Conservation (phyloP, 2,113 vertebrate species). For the Cricetomys ansorgei region DNA sequence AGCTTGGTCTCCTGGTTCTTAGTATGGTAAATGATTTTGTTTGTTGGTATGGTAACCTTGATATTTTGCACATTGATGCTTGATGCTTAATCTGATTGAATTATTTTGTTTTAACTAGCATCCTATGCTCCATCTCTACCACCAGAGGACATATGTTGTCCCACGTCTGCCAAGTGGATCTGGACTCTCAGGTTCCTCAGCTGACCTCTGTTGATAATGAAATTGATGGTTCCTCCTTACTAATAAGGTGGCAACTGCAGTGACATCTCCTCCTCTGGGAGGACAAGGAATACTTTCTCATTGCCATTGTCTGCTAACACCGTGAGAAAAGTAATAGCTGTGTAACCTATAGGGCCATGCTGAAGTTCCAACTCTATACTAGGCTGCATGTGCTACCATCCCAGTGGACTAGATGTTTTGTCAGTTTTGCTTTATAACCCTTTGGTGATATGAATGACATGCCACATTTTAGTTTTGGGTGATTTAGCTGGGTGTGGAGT, state of each 20-base stretch:
- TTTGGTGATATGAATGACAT: neutral
- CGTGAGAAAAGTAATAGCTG: neutral
- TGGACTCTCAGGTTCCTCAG: neutral
- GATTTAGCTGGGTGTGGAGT: neutral
- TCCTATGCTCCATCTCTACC: neutral
- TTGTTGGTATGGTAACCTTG: neutral
- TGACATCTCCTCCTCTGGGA: neutral
- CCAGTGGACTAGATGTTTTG: neutral
- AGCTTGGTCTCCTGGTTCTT: constrained; percentile 33
- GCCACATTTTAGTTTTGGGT: neutral
- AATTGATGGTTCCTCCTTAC: neutral
- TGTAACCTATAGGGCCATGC: neutral
- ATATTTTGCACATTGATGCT: neutral
- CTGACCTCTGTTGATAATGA: neutral
- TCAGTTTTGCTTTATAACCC: neutral
- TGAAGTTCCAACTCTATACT: neutral
- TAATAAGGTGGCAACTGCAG: neutral
- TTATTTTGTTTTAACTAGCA: constrained; percentile 14
- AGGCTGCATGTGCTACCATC: neutral
- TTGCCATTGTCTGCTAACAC: neutral
- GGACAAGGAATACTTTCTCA: neutral
- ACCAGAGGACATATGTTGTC: neutral
- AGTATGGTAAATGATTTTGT: constrained; percentile 26
- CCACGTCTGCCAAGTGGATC: neutral
- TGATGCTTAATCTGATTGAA: constrained; percentile 39